Evolutionary conservation across 2,888 invertebrate genomes (phyloP), one percentile per base, ranked within the genome.

Genomic region (Gryllus longicercus): DNA sequence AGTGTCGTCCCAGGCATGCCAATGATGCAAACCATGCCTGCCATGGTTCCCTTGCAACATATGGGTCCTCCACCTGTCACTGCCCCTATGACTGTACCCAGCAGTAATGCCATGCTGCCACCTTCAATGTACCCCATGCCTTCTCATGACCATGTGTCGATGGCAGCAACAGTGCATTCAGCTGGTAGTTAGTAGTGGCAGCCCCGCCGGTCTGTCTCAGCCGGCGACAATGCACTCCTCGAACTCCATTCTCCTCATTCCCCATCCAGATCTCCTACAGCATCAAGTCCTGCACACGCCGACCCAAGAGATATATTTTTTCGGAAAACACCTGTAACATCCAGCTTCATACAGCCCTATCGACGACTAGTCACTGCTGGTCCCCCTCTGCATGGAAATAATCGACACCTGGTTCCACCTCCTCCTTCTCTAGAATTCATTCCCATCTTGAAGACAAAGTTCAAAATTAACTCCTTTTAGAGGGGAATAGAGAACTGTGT

Each of bases 201-300:
- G n/a, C 63, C 63, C 63, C 63, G 63, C 63, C 63, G 63, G 63
- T 63, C 63, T 63, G n/a, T 63, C n/a, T 63, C 63, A n/a, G n/a
- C 63, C n/a, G 63, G 63, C 63, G 63, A 63, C 63, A 18, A n/a
- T 63, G 63, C 14, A 8, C 63, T 63, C 63, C n/a, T 18, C 18
- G 51, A 76, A 51, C 51, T 51, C 76, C 76, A 51, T 76, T 79
- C 25, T 75, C 75, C 75, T 79, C 50, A 50, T 50, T 79, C 51
- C n/a, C 74, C 38, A 12, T 10, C 25, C 51, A 14, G n/a, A 11
- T 18, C 21, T 49, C 63, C 49, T 38, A 63, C 63, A 18, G 51
- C 50, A 74, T 14, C 50, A 79, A 12, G 16, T 74, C 74, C 51
- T 50, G 18, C 63, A 74, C n/a, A 63, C n/a, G n/a, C 63, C n/a